phyloP scores from a whole-genome alignment of 2,797 vertebrate genomes.

The Echeneis naucrates region DNA sequence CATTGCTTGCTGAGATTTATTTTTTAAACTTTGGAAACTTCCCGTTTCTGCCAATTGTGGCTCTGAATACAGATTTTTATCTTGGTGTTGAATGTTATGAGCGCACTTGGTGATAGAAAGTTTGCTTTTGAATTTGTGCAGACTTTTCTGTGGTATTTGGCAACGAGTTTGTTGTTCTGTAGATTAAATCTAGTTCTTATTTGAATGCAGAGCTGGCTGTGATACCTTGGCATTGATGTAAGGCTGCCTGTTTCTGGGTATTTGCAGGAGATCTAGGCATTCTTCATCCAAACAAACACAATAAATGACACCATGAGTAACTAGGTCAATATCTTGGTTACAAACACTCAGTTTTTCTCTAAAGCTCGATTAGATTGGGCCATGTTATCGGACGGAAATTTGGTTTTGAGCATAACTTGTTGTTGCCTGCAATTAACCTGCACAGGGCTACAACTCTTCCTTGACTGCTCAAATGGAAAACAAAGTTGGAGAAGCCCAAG shows the following conservation, averaged over 20 bases:
- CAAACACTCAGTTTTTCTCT: constrained; percentile 12
- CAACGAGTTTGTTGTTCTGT: constrained; percentile 55
- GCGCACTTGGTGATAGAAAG: constrained; percentile 22
- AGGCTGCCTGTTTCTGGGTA: constrained; percentile 26
- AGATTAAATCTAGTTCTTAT: constrained; percentile 67
- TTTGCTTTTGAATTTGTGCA: constrained; percentile 56
- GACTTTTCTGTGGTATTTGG: constrained; percentile 69
- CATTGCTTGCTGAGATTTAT: constrained; percentile 28
- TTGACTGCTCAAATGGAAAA: constrained; percentile 41
- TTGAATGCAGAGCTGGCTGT: constrained; percentile 37
- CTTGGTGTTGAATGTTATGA: constrained; percentile 23
- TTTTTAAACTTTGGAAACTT: constrained; percentile 57
- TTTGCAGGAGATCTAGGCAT: constrained; percentile 39
- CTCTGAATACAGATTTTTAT: constrained; percentile 53
- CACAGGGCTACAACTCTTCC: constrained; percentile 7
- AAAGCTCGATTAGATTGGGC: constrained; percentile 19
- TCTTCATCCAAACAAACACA: constrained; percentile 34
- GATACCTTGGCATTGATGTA: constrained; percentile 40
- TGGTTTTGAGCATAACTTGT: constrained; percentile 3
- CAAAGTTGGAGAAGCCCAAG: constrained; percentile 45
- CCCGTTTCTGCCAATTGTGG: constrained; percentile 44
- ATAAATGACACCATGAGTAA: constrained; percentile 16
- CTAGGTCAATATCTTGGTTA: constrained; percentile 21
- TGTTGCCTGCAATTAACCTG: constrained; percentile 22
- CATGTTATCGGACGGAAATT: neutral